These are phyloP conservation scores for Adineta ricciae DNA, from an alignment of 2,888 invertebrate species.

Conservation along the genomic window DNA sequence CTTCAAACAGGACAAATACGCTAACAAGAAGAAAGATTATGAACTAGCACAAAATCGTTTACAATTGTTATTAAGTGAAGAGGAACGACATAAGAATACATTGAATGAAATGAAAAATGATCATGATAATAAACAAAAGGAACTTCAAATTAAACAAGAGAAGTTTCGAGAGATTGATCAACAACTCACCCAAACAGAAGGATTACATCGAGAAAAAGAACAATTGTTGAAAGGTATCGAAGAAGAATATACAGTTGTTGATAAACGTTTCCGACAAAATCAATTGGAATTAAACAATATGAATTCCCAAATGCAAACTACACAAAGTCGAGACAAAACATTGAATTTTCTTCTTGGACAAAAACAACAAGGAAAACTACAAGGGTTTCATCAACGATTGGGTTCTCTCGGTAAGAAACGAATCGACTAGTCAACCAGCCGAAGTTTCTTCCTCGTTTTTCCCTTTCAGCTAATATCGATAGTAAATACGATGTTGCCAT, in stretches of 20 bases:
- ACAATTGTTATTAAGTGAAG: slow-evolving; percentile 24
- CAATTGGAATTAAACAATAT: slow-evolving; percentile 20
- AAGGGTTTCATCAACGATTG: slow-evolving; percentile 21
- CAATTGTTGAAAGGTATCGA: neutral
- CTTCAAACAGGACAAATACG: slow-evolving; percentile 22
- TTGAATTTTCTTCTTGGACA: neutral
- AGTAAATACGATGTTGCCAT: slow-evolving; percentile 83
- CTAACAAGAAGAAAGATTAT: slow-evolving; percentile 38
- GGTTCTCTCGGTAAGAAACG: neutral
- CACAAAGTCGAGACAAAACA: slow-evolving; percentile 6
- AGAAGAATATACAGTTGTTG: neutral
- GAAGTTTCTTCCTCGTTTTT: neutral
- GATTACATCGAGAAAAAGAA: slow-evolving; percentile 4
- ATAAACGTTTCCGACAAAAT: neutral
- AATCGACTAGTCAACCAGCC: no score
- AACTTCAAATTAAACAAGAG: slow-evolving; percentile 18
- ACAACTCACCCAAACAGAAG: neutral
- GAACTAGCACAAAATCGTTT: slow-evolving; percentile 36
- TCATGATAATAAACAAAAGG: slow-evolving; percentile 13
- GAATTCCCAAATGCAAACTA: neutral
- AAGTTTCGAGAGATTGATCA: slow-evolving; percentile 24
- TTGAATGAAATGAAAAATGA: slow-evolving; percentile 34
- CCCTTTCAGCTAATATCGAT: slow-evolving; percentile 82
- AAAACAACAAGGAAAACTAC: neutral
- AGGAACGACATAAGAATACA: slow-evolving; percentile 21